phyloP scores from a whole-genome alignment of 1,140 invertebrate species.

The Halesus radiatus region DNA sequence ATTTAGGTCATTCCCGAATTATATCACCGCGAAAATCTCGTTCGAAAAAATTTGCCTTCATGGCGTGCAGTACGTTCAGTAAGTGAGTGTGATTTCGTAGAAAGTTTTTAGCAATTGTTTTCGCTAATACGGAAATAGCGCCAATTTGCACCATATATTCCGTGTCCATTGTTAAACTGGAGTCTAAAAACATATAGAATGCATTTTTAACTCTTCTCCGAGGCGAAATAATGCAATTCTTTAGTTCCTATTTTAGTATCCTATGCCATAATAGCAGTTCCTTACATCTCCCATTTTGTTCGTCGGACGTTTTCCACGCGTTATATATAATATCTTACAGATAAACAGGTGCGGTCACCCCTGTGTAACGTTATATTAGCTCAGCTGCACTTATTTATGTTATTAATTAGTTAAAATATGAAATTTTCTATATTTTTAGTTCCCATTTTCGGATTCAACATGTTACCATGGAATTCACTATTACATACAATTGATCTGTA shows the following conservation, averaged over 20 bases:
- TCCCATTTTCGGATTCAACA: constrained; percentile 8
- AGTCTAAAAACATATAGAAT: constrained; percentile 23
- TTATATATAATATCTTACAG: not conserved
- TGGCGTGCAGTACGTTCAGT: constrained; percentile 47
- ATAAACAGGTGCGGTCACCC: constrained; percentile 27
- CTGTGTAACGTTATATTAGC: not conserved
- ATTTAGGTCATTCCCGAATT: constrained; percentile 4
- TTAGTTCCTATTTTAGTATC: constrained; percentile 47
- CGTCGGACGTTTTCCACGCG: constrained; percentile 10
- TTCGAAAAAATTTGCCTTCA: constrained; percentile 38
- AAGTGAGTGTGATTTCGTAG: constrained; percentile 45
- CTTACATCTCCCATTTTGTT: constrained; percentile 45
- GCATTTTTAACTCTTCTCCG: constrained; percentile 28
- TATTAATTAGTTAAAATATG: constrained; percentile 15
- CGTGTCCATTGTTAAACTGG: not conserved
- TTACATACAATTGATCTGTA: not conserved
- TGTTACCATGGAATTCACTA: constrained; percentile 1
- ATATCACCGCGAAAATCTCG: constrained; percentile 28
- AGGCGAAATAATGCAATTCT: constrained; percentile 35
- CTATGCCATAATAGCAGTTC: constrained; percentile 19
- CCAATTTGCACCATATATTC: not conserved
- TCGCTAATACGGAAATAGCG: not conserved
- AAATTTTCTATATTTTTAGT: constrained; percentile 28
- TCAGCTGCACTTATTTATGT: constrained; percentile 15
- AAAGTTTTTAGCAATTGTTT: constrained; percentile 42